Evolutionary conservation across 53 echinoderm and acorn worm species (phyloP).

Genomic region (Antedon mediterranea): DNA sequence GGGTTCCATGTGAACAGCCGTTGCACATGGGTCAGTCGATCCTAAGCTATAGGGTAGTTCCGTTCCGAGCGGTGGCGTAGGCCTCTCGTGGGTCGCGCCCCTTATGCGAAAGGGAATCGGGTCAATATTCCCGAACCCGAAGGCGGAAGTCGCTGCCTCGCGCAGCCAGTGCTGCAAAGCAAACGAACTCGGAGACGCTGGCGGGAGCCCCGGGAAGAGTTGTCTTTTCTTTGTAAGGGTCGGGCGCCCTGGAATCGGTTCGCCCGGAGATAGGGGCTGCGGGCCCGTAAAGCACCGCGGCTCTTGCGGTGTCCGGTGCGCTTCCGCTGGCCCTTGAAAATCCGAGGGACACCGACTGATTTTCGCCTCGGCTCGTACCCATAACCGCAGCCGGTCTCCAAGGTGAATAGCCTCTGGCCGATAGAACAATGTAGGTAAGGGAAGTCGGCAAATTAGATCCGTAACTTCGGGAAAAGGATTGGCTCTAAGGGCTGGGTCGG

Average conservation of each 20-base stretch:
- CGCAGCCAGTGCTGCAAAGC: constrained; percentile 48
- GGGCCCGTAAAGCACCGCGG: too few species aligned
- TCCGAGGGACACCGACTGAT: constrained; percentile 58
- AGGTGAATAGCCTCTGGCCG: constrained; percentile 76
- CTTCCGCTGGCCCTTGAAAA: constrained; percentile 41
- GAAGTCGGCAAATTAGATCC: constrained; percentile 73
- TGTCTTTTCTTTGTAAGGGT: constrained; percentile 61
- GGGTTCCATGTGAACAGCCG: too few species aligned
- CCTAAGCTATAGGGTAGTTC: constrained; percentile 57
- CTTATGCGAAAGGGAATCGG: constrained; percentile 45
- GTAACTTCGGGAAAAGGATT: too few species aligned
- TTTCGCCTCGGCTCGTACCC: constrained; percentile 63
- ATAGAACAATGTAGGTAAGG: constrained; percentile 87
- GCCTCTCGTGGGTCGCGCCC: constrained; percentile 30
- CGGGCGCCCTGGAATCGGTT: constrained; percentile 57
- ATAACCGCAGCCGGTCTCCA: constrained; percentile 78
- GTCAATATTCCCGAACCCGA: constrained; percentile 64
- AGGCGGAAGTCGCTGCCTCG: constrained; percentile 34
- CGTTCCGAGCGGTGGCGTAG: too few species aligned
- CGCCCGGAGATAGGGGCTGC: too few species aligned
- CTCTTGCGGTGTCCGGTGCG: constrained; percentile 78
- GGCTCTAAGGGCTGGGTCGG: too few species aligned
- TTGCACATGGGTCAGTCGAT: too few species aligned
- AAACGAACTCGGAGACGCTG: constrained; percentile 56
- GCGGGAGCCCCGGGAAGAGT: constrained; percentile 83